Percentiles rank a stretch among this genome's conserved stretches.
These are phyloP conservation scores for Trichonephila inaurata DNA, from an alignment of 1,140 invertebrate species.

Conservation along the genomic window DNA sequence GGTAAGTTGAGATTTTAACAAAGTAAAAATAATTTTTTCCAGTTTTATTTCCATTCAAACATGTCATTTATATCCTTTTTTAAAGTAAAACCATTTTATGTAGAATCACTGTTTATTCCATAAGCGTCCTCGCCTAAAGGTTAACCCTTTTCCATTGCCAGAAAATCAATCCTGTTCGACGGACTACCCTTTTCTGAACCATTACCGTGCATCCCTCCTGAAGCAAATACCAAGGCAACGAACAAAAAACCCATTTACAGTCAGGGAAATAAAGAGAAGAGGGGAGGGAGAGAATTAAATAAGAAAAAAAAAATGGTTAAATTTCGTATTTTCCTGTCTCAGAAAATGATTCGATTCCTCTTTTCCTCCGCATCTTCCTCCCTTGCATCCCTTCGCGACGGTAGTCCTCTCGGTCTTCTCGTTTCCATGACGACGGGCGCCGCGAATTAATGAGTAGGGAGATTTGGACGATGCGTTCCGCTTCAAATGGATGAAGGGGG, in stretches of 20 bases:
- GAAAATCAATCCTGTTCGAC: background rate
- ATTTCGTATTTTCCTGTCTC: constrained; percentile 13
- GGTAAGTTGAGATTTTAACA: no score
- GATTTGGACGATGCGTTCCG: constrained; percentile 48
- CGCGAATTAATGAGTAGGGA: constrained; percentile 49
- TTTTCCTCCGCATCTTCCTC: background rate
- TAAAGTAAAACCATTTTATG: no score
- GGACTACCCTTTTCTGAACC: background rate
- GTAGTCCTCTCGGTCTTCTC: constrained; percentile 60
- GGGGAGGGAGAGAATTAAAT: background rate
- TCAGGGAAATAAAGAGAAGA: background rate
- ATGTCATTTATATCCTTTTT: no score
- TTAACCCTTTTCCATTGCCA: background rate
- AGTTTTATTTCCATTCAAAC: no score
- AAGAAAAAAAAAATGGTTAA: background rate
- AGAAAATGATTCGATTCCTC: constrained; percentile 28
- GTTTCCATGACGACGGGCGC: constrained; percentile 58
- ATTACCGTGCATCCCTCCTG: background rate
- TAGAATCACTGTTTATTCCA: no score
- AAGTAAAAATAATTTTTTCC: no score
- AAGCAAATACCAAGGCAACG: background rate
- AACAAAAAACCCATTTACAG: background rate
- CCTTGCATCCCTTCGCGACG: constrained; percentile 14
- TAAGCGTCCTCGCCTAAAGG: background rate
- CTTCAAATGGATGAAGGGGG: background rate